A percentile compares a stretch with the other conserved stretches of the same genome.
These are phyloP conservation scores for Osmerus mordax DNA, from an alignment of 2,113 vertebrate genomes.

Conservation along the genomic window DNA sequence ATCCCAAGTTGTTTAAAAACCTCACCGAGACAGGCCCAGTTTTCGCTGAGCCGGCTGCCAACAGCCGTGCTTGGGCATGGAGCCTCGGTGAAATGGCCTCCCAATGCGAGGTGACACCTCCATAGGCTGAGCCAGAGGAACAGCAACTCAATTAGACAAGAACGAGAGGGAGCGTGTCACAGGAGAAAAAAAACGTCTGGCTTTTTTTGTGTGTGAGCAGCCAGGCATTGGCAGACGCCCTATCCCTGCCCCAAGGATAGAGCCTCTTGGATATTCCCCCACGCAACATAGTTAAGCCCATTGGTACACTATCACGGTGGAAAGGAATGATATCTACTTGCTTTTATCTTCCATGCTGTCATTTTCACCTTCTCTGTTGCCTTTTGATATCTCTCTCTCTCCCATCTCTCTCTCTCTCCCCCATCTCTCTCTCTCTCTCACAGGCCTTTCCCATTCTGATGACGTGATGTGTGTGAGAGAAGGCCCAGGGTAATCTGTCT, in stretches of 20 bases:
- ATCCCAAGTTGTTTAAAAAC: not conserved
- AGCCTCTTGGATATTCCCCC: too few relatives aligned
- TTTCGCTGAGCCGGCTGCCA: not conserved
- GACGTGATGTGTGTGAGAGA: conserved; percentile 21
- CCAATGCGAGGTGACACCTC: not conserved
- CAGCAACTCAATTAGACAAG: conserved; percentile 3
- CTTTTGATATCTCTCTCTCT: not conserved
- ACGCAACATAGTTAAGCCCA: too few relatives aligned
- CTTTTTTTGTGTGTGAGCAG: too few relatives aligned
- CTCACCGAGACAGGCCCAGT: not conserved
- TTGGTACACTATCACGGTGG: too few relatives aligned
- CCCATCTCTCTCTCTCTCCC: not conserved
- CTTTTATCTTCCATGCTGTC: not conserved
- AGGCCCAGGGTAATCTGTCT: conserved; percentile 20
- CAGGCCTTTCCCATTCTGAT: conserved; percentile 1
- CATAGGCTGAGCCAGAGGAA: not conserved
- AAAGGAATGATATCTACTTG: too few relatives aligned
- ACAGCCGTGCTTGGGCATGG: not conserved
- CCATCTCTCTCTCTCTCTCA: not conserved
- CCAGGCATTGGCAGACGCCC: too few relatives aligned
- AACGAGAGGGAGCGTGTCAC: not conserved
- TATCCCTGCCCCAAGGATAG: too few relatives aligned
- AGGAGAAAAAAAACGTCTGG: not conserved
- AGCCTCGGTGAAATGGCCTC: not conserved
- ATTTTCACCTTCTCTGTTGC: not conserved